Conservation (phyloP, 2,888 invertebrate genomes). For the Phlogophora meticulosa region DNA sequence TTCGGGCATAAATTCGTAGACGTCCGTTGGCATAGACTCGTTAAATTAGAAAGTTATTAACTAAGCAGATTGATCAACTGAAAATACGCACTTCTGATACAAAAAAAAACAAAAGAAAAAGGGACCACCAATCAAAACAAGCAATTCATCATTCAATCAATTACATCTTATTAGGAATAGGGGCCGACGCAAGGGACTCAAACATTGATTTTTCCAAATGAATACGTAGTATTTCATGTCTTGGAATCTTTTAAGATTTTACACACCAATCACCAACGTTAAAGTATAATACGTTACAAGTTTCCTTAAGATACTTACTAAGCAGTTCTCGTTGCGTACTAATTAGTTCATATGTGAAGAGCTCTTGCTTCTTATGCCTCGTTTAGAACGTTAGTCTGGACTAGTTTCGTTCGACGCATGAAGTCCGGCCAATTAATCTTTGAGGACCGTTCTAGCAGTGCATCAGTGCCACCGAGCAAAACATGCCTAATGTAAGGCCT, state of each 20-base stretch:
- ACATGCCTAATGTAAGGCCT: slow-evolving; percentile 1
- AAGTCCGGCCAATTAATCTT: slow-evolving; percentile 36
- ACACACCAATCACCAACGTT: slow-evolving; percentile 25
- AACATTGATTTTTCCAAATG: slow-evolving; percentile 19
- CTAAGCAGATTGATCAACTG: neutral
- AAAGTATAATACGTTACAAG: slow-evolving; percentile 29
- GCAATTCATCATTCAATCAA: too few species aligned
- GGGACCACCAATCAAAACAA: neutral
- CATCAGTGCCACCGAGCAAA: neutral
- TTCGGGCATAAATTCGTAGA: slow-evolving; percentile 11
- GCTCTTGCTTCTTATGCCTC: slow-evolving; percentile 32
- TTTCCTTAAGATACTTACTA: slow-evolving; percentile 25
- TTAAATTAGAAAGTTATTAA: slow-evolving; percentile 26
- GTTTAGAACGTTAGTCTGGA: slow-evolving; percentile 37
- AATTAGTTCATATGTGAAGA: slow-evolving; percentile 43
- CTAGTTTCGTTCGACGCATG: slow-evolving; percentile 24
- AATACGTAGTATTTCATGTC: slow-evolving; percentile 17
- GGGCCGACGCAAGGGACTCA: neutral
- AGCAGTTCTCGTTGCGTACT: slow-evolving; percentile 41
- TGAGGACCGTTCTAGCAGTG: slow-evolving; percentile 18
- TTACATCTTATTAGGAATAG: slow-evolving; percentile 8
- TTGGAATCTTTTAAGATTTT: slow-evolving; percentile 9
- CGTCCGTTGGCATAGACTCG: slow-evolving; percentile 22
- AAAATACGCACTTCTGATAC: neutral
- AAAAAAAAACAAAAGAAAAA: neutral